phyloP scores from a whole-genome alignment of 2,888 invertebrate species.

The Dasypolia templi region DNA sequence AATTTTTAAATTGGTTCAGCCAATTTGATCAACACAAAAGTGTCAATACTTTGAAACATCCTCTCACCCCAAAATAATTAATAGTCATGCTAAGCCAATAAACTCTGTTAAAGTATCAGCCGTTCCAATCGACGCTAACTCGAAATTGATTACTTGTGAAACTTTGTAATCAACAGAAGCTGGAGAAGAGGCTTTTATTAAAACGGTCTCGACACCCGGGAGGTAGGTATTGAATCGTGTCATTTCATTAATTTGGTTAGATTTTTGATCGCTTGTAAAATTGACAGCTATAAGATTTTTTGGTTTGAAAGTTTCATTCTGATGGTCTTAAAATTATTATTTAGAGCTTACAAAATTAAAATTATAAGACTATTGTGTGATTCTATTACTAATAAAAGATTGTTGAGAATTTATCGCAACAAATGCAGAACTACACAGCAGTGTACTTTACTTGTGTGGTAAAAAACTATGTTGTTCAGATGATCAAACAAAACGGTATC shows the following conservation, averaged over 20 bases:
- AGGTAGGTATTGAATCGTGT: conserved; percentile 42
- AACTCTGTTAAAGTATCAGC: conserved; percentile 61
- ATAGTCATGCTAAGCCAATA: conserved; percentile 62
- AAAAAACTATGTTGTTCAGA: conserved; percentile 15
- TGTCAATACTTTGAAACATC: conserved; percentile 39
- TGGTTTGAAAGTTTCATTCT: background rate
- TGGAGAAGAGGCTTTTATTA: conserved; percentile 57
- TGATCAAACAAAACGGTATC: conserved; percentile 41
- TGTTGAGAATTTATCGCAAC: background rate
- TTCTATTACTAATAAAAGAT: background rate
- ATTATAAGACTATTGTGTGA: no score
- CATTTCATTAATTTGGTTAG: conserved; percentile 53
- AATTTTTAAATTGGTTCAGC: conserved; percentile 20
- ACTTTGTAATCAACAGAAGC: conserved; percentile 66
- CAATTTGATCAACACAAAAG: conserved; percentile 44
- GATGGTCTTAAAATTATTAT: no score
- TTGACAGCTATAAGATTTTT: background rate
- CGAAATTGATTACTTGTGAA: conserved; percentile 65
- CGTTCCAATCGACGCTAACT: conserved; percentile 61
- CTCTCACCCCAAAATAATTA: conserved; percentile 58
- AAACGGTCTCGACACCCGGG: conserved; percentile 39
- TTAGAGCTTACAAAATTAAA: no score
- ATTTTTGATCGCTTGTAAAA: conserved; percentile 36
- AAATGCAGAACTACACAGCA: background rate
- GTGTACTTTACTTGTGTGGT: background rate